Base-by-base conservation (phyloP, 2,888 invertebrate species). In the Pomacea canaliculata region DNA sequence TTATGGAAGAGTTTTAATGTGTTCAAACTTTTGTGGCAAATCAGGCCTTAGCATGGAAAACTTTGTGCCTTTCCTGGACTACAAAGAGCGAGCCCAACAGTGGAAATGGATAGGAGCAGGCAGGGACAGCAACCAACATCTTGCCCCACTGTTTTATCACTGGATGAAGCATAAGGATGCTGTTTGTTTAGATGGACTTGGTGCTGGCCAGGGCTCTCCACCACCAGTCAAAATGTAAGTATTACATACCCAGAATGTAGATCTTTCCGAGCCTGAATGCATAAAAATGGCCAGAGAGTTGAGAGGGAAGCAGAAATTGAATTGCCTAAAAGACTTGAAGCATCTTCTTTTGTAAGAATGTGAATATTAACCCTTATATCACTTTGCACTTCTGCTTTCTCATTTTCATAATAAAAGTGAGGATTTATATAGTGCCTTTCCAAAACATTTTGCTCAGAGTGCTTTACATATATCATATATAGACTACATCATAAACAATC, bases 41-140 rank as follows among this genome's bases (percentile, higher is more conserved):
- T 59, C 84, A 92, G 93, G 92, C 80, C 88, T 91, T 73, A 94
- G 95, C 87, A 95, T 96, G 0, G 95, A 95, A 59, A 96, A 96
- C 87, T 97, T 95, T 92, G 95, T 96, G 59, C 96, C 97, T 7
- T 96, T 95, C 86, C 93, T 97, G 85, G 96, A 96, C 90, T 96
- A 94, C 91, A 95, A 96, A 89, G 95, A 83, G 92, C 84, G 91
- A 62, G 88, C 90, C 8, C 91, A 91, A 81, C 90, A 90, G 79
- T 96, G 96, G 91, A 95, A 96, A 87, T 98, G 98, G 98, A 97
- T 97, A 79, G 97, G 97, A 3, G 96, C 96, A 10, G 97, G 97
- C 0, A 93, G 97, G 9, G 97, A 98, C 90, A 95, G 96, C 5
- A 97, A 97, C 90, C 93, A 94, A 7, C 93, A 95, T 65, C 91